Base-by-base conservation (phyloP, 2,888 invertebrate genomes). In the Tachina grossa region DNA sequence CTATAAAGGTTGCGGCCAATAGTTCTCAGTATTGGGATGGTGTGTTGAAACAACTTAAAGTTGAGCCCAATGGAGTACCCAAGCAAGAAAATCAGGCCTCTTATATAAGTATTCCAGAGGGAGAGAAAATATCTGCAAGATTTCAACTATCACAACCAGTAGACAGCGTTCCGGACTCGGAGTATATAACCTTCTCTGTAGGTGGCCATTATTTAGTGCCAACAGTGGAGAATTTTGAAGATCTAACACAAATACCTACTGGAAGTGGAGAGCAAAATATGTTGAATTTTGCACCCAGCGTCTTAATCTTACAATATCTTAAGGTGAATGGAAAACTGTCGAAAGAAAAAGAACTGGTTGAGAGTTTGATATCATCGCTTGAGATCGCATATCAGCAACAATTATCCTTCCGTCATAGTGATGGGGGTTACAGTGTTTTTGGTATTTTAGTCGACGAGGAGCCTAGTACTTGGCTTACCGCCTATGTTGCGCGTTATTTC, bases 231-330 rank as follows among this genome's bases (percentile, higher is more conserved):
- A 96, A 97, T 91, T 92, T 97, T 53, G 95, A 96, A 53, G 94
- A 94, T 88, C 93, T 98, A 53, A 95, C 97, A 16, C 93, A 95
- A 79, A 94, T 97, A 91, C 97, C 98, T 0, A 96, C 96, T 55
- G 98, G 97, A 0, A 98, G 98, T 92, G 97, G 99, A 0, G 97
- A 97, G 91, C 97, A 98, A 92, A 99, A 98, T 83, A 96, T 98
- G 94, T 93, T 98, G 8, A 97, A 97, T 84, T 95, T 99, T 90
- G 97, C 98, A 51, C 96, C 98, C 0, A 97, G 97, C 88, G 95
- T 98, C 87, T 96, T 98, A 63, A 94, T 98, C 65, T 93, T 97
- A 9, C 96, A 97, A 89, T 98, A 99, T 91, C 93, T 99, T 79
- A 95, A 95, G 84, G 95, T 65, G 0, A 61, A 47, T 43, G 68